Conservation (phyloP, 2,797 vertebrate species). For the Emys orbicularis region DNA sequence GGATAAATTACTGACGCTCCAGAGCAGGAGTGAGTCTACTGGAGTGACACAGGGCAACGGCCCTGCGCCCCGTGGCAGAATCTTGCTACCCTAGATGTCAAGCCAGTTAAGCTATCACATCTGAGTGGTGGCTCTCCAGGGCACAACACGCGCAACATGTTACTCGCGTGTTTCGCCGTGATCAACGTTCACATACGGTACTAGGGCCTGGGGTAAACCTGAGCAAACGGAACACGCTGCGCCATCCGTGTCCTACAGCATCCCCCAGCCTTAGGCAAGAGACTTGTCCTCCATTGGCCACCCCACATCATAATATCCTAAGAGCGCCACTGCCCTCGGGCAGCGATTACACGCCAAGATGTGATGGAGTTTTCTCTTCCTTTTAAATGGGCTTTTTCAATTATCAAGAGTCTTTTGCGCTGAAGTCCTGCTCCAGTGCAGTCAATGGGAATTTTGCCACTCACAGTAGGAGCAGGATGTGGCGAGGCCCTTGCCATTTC, state of each 20-base stretch:
- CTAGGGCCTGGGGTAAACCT: not conserved
- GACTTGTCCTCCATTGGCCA: not conserved
- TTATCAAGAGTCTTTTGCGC: not conserved
- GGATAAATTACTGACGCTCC: conserved; percentile 48
- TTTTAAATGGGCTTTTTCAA: not conserved
- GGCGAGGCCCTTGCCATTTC: not conserved
- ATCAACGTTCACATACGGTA: not conserved
- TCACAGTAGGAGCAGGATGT: not conserved
- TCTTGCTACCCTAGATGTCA: not conserved
- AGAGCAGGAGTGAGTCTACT: conserved; percentile 7
- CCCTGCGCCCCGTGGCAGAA: not conserved
- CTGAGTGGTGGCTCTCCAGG: not conserved
- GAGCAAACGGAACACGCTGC: not conserved
- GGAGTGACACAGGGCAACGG: conserved; percentile 48
- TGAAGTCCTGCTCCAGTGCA: not conserved
- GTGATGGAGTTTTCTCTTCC: not conserved
- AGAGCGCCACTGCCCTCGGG: not conserved
- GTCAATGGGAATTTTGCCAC: not conserved
- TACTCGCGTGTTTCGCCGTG: not conserved
- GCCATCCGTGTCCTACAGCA: not conserved
- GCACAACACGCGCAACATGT: not conserved
- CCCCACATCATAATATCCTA: not conserved
- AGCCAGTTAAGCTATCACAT: not conserved
- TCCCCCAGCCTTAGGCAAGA: not conserved
- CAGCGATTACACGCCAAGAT: not conserved